Percentiles rank a stretch among this genome's conserved stretches.
These are phyloP conservation scores for Aleiodes sp. DNA, from an alignment of 1,140 invertebrate species.

Conservation along the genomic window DNA sequence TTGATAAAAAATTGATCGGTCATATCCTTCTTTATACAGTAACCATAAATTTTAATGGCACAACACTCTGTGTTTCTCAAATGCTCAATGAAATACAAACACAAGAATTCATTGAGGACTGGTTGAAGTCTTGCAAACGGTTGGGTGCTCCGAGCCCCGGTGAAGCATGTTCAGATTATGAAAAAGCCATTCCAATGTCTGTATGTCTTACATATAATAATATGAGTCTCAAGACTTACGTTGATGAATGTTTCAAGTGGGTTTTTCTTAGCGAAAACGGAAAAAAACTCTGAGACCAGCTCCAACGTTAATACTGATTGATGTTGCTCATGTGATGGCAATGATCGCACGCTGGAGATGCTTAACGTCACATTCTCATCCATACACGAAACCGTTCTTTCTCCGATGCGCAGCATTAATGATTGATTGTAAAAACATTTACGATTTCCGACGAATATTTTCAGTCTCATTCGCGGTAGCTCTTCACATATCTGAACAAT, in stretches of 20 bases:
- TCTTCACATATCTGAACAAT: neutral
- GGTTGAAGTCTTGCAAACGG: neutral
- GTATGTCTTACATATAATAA: neutral
- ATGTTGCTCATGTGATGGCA: slow-evolving; percentile 21
- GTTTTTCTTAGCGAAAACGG: neutral
- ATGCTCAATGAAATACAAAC: neutral
- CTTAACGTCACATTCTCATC: neutral
- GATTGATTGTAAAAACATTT: slow-evolving; percentile 1
- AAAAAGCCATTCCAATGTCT: neutral
- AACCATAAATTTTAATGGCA: slow-evolving; percentile 10
- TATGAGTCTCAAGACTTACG: slow-evolving; percentile 1
- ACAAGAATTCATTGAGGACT: neutral
- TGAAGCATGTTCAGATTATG: slow-evolving; percentile 4
- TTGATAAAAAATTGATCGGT: neutral
- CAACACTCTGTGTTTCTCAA: slow-evolving; percentile 1
- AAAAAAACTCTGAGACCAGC: neutral
- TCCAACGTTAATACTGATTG: neutral
- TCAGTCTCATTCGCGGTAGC: neutral
- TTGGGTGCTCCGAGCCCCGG: slow-evolving; percentile 5
- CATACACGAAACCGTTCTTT: neutral
- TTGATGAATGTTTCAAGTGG: slow-evolving; percentile 13
- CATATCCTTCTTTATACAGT: slow-evolving; percentile 1
- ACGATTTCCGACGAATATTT: neutral
- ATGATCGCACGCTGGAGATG: neutral
- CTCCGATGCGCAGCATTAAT: neutral